These are phyloP conservation scores for Drosophila mulleri DNA, from an alignment of 2,888 invertebrate species.

Conservation along the genomic window DNA sequence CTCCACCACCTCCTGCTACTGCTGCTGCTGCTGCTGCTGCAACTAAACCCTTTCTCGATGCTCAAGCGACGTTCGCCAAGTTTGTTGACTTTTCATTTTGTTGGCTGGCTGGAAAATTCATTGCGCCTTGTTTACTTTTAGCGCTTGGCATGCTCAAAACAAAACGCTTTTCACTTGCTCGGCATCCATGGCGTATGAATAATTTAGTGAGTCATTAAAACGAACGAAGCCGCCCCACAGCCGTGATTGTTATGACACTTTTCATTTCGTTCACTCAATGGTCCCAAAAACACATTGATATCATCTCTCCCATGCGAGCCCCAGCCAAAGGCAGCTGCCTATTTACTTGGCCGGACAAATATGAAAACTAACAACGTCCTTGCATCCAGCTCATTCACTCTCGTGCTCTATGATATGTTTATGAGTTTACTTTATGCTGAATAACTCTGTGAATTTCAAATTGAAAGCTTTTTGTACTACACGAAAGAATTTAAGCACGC, in stretches of 20 bases:
- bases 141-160: constrained; percentile 78
- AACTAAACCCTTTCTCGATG: constrained; percentile 39
- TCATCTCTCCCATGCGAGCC: constrained; percentile 11
- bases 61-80: constrained; percentile 59
- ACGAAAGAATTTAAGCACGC: not conserved
- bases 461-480: not conserved
- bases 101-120: constrained; percentile 77
- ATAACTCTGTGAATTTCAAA: not conserved
- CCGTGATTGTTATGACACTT: constrained; percentile 77
- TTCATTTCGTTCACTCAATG: constrained; percentile 70
- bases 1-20: not conserved
- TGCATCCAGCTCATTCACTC: not conserved
- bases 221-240: constrained; percentile 58
- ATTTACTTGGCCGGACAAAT: constrained; percentile 36
- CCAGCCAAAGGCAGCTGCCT: constrained; percentile 18
- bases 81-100: constrained; percentile 82
- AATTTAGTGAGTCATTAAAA: constrained; percentile 81
- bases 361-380: constrained; percentile 32
- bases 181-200: constrained; percentile 78
- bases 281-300: constrained; percentile 48
- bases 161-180: constrained; percentile 72
- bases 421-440: not conserved
- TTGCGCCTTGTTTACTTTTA: constrained; percentile 77
- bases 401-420: not conserved
- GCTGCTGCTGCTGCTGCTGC: not conserved